Evolutionary conservation across 2,888 invertebrate species (phyloP).

Genomic region (Tupiocoris notatus): DNA sequence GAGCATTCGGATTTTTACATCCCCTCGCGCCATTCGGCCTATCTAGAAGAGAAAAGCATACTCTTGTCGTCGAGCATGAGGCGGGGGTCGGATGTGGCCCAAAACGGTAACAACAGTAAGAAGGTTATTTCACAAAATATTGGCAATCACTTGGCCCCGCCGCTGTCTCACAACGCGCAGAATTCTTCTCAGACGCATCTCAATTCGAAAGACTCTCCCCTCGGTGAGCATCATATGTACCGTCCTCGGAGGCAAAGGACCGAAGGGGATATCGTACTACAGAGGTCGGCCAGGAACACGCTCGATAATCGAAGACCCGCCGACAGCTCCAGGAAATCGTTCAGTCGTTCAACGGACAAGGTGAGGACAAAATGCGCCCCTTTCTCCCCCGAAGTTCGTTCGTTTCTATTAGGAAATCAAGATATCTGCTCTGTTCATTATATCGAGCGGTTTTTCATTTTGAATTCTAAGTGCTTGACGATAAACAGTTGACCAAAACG

Average conservation of each 20-base stretch:
- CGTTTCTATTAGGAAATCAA: too few species aligned
- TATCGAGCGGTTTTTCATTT: too few species aligned
- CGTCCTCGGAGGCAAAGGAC: slow-evolving; percentile 82
- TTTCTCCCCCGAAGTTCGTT: neutral
- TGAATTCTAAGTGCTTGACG: too few species aligned
- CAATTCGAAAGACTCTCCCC: slow-evolving; percentile 55
- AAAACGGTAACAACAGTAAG: slow-evolving; percentile 55
- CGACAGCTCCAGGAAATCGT: slow-evolving; percentile 26
- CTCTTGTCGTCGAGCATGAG: slow-evolving; percentile 53
- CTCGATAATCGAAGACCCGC: slow-evolving; percentile 28
- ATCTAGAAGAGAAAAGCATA: slow-evolving; percentile 59
- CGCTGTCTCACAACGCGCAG: neutral
- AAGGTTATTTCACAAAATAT: slow-evolving; percentile 57
- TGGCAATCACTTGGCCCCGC: slow-evolving; percentile 55
- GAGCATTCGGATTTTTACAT: slow-evolving; percentile 84
- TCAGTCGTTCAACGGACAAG: slow-evolving; percentile 37
- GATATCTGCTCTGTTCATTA: too few species aligned
- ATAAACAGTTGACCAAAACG: too few species aligned
- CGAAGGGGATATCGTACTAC: slow-evolving; percentile 80
- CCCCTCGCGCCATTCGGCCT: slow-evolving; percentile 70
- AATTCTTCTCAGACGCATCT: neutral
- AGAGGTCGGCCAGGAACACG: slow-evolving; percentile 55
- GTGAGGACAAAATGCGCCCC: slow-evolving; percentile 20
- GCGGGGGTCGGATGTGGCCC: slow-evolving; percentile 51
- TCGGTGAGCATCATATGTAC: slow-evolving; percentile 55